These are phyloP conservation scores for Noctua pronuba DNA, from an alignment of 2,888 invertebrate genomes.

Conservation along the genomic window DNA sequence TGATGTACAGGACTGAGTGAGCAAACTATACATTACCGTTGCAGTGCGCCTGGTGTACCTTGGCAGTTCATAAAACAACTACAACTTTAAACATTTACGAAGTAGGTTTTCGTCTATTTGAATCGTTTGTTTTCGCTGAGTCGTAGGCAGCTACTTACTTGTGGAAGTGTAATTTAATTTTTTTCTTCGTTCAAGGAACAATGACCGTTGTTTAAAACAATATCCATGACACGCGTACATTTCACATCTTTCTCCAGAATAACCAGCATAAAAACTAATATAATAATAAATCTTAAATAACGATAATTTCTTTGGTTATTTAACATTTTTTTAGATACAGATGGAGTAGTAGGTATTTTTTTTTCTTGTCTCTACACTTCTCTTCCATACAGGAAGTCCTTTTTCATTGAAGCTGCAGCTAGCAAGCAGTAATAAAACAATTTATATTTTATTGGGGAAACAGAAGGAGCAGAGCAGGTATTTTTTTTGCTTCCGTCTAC, in stretches of 20 bases:
- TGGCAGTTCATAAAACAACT: not conserved
- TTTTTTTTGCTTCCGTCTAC: not conserved
- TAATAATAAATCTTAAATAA: too few relatives aligned
- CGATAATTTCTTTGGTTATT: too few relatives aligned
- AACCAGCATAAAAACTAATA: too few relatives aligned
- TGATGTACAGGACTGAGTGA: conserved; percentile 20
- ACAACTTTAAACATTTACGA: conserved; percentile 5
- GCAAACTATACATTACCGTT: conserved; percentile 12
- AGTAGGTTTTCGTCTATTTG: not conserved
- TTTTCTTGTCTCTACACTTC: not conserved
- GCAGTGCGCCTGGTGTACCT: conserved; percentile 5
- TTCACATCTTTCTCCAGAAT: not conserved
- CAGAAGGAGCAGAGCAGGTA: not conserved
- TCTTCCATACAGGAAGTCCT: not conserved
- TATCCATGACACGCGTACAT: not conserved
- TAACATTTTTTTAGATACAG: not conserved
- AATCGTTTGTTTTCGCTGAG: not conserved
- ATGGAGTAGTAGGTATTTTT: not conserved
- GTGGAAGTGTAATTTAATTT: not conserved
- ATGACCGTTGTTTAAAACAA: not conserved
- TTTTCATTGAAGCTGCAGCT: not conserved
- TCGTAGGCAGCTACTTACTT: not conserved
- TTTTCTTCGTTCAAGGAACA: not conserved
- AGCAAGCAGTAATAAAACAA: not conserved
- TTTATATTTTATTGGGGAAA: not conserved